Percentiles rank a stretch among this genome's conserved stretches.
These are phyloP conservation scores for Microchirus variegatus DNA, from an alignment of 2,797 vertebrate genomes.

Conservation along the genomic window DNA sequence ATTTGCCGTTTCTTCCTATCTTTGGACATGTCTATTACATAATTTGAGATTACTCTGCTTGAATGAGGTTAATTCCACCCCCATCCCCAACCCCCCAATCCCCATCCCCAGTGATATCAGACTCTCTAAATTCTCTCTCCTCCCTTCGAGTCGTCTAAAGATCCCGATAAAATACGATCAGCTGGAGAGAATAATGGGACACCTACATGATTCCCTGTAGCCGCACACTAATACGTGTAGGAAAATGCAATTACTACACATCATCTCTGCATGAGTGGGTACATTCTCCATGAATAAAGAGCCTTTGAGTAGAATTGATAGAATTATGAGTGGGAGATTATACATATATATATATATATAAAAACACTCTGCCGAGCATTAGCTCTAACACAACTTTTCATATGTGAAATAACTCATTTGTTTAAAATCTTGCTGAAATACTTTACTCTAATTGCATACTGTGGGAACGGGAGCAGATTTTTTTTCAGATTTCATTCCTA, in stretches of 20 bases:
- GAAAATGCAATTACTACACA: conserved; percentile 19
- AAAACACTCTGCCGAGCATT: not conserved
- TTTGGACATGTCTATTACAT: conserved; percentile 44
- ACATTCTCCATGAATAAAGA: conserved; percentile 8
- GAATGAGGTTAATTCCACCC: conserved; percentile 44
- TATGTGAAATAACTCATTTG: conserved; percentile 20
- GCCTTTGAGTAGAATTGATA: conserved; percentile 4
- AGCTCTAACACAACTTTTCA: conserved; percentile 1
- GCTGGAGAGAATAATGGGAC: conserved; percentile 19
- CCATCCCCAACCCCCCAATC: too few relatives aligned
- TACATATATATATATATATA: too few relatives aligned
- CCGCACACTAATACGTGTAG: conserved; percentile 23
- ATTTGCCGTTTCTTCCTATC: conserved; percentile 23
- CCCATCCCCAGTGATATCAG: conserved; percentile 26
- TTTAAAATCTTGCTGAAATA: conserved; percentile 20
- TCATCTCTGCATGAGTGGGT: conserved; percentile 8
- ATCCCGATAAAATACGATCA: conserved; percentile 40
- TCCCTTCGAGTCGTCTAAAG: conserved; percentile 25
- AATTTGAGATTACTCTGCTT: conserved; percentile 47
- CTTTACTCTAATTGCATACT: too few relatives aligned
- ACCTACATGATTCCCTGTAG: conserved; percentile 18
- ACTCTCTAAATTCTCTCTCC: conserved; percentile 34
- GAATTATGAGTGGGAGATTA: conserved; percentile 8
- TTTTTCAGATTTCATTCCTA: conserved; percentile 22
- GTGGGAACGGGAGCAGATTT: too few relatives aligned